phyloP scores from a whole-genome alignment of 2,797 vertebrate genomes.

The Cyclopterus lumpus region DNA sequence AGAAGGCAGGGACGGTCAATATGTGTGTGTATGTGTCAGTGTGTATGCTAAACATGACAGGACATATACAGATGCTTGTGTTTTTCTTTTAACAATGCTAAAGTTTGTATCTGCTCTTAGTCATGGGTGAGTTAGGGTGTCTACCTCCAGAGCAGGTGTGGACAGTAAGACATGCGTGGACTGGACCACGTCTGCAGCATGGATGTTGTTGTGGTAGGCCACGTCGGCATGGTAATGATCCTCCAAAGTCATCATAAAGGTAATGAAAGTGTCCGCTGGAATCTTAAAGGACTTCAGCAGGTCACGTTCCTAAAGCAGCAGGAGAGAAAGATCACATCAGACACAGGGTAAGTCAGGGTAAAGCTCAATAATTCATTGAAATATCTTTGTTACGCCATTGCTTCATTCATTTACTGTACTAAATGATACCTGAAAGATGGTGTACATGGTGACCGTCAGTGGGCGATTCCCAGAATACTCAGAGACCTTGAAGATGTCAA shows the following conservation, averaged over 20 bases:
- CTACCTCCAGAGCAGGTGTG: conserved; percentile 91
- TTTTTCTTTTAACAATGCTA: neutral
- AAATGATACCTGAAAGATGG: conserved; percentile 90
- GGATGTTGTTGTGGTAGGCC: conserved; percentile 95
- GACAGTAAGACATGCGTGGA: conserved; percentile 92
- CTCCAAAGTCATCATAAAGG: conserved; percentile 92
- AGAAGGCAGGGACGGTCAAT: conserved; percentile 19
- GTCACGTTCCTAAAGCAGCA: conserved; percentile 86
- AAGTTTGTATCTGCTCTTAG: neutral
- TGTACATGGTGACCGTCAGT: conserved; percentile 91
- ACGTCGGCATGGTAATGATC: conserved; percentile 91
- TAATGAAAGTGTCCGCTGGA: conserved; percentile 89
- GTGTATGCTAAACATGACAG: neutral
- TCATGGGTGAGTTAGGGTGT: neutral
- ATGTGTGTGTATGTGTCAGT: neutral
- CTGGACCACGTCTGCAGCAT: conserved; percentile 93
- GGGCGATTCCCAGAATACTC: conserved; percentile 90
- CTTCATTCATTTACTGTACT: conserved; percentile 1
- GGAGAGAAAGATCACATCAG: neutral
- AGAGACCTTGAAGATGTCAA: conserved; percentile 91
- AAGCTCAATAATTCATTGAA: conserved; percentile 16
- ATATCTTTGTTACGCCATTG: neutral
- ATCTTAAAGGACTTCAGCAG: conserved; percentile 94
- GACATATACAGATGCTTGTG: neutral
- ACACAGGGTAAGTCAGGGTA: neutral